Evolutionary conservation across 2,888 invertebrate species (phyloP), one percentile per base, ranked within the genome.

Genomic region (Chrysopilus asiliformis): DNA sequence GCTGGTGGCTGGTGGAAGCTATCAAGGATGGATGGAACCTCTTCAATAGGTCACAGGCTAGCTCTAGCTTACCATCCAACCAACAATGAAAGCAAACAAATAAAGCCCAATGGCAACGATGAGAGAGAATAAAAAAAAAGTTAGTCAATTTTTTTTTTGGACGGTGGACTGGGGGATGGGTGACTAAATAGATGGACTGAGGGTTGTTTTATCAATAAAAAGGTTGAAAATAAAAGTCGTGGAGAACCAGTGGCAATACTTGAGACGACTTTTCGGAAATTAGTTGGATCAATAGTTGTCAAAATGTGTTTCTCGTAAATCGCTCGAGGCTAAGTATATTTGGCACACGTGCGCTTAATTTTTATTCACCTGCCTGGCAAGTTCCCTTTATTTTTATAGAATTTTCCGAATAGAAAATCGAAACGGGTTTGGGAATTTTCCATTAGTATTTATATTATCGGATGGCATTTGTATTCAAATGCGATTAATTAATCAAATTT

Each of bases 161-260:
- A n/a, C 26, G 18, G 26, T 24, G 25, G 19, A 28, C 34, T 27
- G 14, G 19, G 16, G 34, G 27, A 15, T 15, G 10, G 27, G 4
- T 10, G 31, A 17, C 24, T 19, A 27, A 32, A 32, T 26, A 31
- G 36, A 32, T 39, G 33, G 32, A 27, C 20, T n/a, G n/a, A n/a
- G n/a, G n/a, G n/a, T 33, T 39, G 42, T 42, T 42, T 42, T 42
- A 42, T 42, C 42, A 42, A 42, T 42, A 42, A 42, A 38, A 41
- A 29, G 32, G 32, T 26, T 15, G 32, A 28, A 35, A 29, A 35
- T n/a, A n/a, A n/a, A n/a, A n/a, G n/a, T n/a, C n/a, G n/a, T n/a
- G n/a, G n/a, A n/a, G n/a, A n/a, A n/a, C n/a, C n/a, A n/a, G n/a
- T n/a, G n/a, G n/a, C n/a, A n/a, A n/a, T n/a, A n/a, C n/a, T n/a